Base-by-base conservation (phyloP, 2,797 vertebrate genomes). In the Stomatorhinus walkeri region DNA sequence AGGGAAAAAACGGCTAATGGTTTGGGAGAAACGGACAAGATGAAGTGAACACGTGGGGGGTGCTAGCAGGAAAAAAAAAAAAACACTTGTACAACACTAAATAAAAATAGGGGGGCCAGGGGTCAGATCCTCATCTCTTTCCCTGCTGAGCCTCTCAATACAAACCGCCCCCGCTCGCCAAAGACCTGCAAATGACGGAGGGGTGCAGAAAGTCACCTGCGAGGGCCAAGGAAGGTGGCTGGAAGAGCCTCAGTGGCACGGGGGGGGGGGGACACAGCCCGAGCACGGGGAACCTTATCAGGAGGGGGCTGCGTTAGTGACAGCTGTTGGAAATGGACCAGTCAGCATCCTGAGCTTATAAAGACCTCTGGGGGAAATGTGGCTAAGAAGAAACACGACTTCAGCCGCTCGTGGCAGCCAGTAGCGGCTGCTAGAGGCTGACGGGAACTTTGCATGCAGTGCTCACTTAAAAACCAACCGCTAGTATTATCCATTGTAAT, bases 21-120 rank as follows among this genome's bases (percentile, higher is more conserved):
- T 19, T 43, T 79, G 72, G 32, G 72, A 1, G 22, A 49, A 48
- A 49, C 7, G 81, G 22, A 72, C 61, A 89, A 83, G 49, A 64
- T 3, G 48, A 10, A 64, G 6, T 1, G 43, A 87, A 87, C 81
- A 59, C 36, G 81, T 32, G 6, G 52, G 52, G 68, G 51, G 6
- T 2, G 32, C 61, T n/a, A 52, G n/a, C 52, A 64, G 49, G 87
- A 2, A 49, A 49, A 49, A 49, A 87, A 79, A 84, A 88, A 90
- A 92, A 84, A 88, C 90, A 8, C 56, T 88, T 28, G 32, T 28
- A 64, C 56, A 52, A 86, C 36, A 87, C n/a, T 90, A 89, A 87
- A 88, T 46, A 7, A 28, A 28, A 61, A 6, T n/a, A 36, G 12
- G 10, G 48, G 84, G 83, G 87, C 40, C 87, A 87, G 1, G 79